These are phyloP conservation scores for Lucinisca nassula DNA, from an alignment of 2,888 invertebrate species.

Conservation along the genomic window DNA sequence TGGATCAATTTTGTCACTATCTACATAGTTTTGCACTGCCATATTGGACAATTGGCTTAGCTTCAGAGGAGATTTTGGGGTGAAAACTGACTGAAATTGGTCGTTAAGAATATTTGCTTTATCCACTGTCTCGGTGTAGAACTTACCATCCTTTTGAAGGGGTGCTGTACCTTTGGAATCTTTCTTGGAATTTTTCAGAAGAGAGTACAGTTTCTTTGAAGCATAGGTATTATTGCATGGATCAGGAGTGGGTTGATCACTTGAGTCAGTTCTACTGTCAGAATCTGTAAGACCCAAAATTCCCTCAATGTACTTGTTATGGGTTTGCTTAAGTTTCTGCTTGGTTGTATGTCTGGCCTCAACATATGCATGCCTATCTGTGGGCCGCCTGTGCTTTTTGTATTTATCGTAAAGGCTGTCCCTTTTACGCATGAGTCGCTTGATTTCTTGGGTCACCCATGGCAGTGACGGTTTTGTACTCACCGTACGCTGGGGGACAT, in stretches of 20 bases:
- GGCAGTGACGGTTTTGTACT: conserved; percentile 17
- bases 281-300: conserved; percentile 7
- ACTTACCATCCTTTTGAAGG: too few species aligned
- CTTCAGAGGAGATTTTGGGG: too few species aligned
- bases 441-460: conserved; percentile 11
- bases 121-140: background rate
- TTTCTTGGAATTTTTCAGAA: background rate
- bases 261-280: background rate
- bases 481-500: background rate
- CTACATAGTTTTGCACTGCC: too few species aligned
- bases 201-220: background rate
- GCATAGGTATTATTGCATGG: background rate
- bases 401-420: conserved; percentile 18
- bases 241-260: too few species aligned
- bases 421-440: background rate
- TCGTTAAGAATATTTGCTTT: background rate
- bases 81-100: too few species aligned
- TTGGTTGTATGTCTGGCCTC: background rate
- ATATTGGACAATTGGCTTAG: too few species aligned
- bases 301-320: conserved; percentile 5
- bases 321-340: background rate
- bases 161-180: background rate
- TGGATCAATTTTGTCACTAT: too few species aligned
- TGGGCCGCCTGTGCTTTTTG: too few species aligned
- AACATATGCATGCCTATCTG: too few species aligned